These are phyloP conservation scores for Lycocerus yunnanus DNA, from an alignment of 2,888 invertebrate species.

Conservation along the genomic window DNA sequence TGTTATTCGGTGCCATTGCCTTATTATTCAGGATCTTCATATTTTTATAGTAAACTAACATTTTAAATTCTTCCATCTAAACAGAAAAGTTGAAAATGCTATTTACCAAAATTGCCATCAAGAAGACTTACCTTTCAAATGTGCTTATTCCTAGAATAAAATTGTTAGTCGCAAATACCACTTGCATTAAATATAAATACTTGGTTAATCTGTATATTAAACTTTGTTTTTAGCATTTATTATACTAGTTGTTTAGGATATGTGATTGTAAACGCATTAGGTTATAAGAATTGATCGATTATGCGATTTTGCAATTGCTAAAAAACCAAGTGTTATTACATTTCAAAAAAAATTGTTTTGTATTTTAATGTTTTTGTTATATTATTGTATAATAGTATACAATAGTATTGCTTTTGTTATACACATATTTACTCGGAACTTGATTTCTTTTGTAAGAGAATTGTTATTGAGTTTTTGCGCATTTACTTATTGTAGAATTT, in stretches of 20 bases:
- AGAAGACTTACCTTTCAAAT: not conserved
- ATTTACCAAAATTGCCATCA: conserved; percentile 3
- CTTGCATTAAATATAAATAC: not conserved
- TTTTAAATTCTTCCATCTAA: not conserved
- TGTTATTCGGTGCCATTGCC: conserved; percentile 41
- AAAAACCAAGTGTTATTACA: not conserved
- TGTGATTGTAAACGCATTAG: not conserved
- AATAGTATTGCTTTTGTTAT: not conserved
- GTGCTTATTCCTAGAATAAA: not conserved
- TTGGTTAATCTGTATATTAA: not conserved
- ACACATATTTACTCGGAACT: not conserved
- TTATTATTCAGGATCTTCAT: conserved; percentile 35
- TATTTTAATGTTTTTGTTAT: not conserved
- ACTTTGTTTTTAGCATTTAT: conserved; percentile 1
- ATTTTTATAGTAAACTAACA: conserved; percentile 19
- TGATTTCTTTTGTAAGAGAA: not conserved
- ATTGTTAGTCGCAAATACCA: not conserved
- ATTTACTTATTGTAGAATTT: not conserved
- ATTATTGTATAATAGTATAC: no score
- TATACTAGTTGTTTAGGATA: not conserved
- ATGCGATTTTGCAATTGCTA: not conserved
- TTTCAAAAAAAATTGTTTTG: not conserved
- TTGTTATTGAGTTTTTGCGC: not conserved
- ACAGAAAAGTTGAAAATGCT: not conserved
- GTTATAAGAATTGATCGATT: not conserved